Conservation (phyloP, 1,140 invertebrate species). For the Elymnias hypermnestra region DNA sequence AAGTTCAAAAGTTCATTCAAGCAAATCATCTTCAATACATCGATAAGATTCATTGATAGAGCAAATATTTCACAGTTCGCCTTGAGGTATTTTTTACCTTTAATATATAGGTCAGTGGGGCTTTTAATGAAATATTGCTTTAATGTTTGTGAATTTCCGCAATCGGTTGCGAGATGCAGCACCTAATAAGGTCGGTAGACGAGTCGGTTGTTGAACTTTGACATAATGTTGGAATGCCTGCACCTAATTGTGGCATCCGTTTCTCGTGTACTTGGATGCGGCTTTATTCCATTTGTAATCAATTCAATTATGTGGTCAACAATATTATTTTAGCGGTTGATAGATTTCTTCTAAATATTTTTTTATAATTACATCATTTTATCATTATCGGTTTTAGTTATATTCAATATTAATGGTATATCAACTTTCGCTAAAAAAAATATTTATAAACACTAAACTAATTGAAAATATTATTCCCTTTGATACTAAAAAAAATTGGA, state of each 20-base stretch:
- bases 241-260: conserved; percentile 31
- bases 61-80: not conserved
- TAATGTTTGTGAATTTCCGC: conserved; percentile 31
- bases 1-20: conserved; percentile 44
- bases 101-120: conserved; percentile 21
- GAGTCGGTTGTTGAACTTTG: conserved; percentile 56
- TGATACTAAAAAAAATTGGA: no score
- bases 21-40: conserved; percentile 11
- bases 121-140: conserved; percentile 21
- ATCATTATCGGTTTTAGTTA: no score
- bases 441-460: no score
- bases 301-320: no score
- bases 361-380: no score
- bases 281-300: no score
- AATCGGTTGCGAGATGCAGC: conserved; percentile 46
- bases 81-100: conserved; percentile 3
- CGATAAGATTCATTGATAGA: conserved; percentile 3
- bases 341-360: no score
- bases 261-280: conserved; percentile 1
- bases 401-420: no score
- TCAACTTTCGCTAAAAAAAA: no score
- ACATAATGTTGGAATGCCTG: conserved; percentile 50
- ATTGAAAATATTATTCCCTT: no score
- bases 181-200: conserved; percentile 47
- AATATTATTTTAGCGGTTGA: no score